These are phyloP conservation scores for Drosophila subsilvestris DNA, from an alignment of 2,888 invertebrate genomes.

Conservation along the genomic window DNA sequence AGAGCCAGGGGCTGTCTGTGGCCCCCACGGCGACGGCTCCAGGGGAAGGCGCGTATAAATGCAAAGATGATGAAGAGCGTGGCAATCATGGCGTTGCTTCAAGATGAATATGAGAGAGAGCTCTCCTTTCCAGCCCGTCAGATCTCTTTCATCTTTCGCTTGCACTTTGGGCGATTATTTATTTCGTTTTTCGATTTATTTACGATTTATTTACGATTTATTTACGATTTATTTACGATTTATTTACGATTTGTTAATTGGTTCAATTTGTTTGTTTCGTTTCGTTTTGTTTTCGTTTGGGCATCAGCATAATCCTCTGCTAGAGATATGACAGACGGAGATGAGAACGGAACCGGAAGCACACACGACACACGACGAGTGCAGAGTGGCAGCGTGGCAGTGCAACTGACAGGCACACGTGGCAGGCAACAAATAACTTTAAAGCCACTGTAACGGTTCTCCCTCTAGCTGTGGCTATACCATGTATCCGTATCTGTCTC, in stretches of 20 bases:
- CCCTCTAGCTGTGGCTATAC: neutral
- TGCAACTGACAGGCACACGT: slow-evolving; percentile 40
- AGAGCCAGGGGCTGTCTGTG: slow-evolving; percentile 49
- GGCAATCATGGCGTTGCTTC: slow-evolving; percentile 80
- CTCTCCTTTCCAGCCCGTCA: slow-evolving; percentile 13
- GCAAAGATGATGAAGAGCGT: slow-evolving; percentile 84
- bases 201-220: slow-evolving; percentile 7
- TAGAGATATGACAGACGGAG: neutral
- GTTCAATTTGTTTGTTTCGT: slow-evolving; percentile 23
- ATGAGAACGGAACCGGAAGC: slow-evolving; percentile 34
- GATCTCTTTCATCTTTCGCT: slow-evolving; percentile 20
- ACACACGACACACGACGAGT: slow-evolving; percentile 5
- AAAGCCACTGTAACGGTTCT: too few relatives aligned
- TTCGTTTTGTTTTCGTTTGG: slow-evolving; percentile 20
- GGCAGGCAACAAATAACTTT: slow-evolving; percentile 1
- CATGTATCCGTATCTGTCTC: neutral
- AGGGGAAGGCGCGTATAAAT: slow-evolving; percentile 84
- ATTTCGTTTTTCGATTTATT: slow-evolving; percentile 25
- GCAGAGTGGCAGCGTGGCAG: neutral
- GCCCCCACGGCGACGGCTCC: slow-evolving; percentile 75
- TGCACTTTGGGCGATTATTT: neutral
- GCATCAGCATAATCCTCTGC: slow-evolving; percentile 8
- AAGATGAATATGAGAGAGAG: neutral
- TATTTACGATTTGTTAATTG: slow-evolving; percentile 37
- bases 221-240: slow-evolving; percentile 7